phyloP scores from a whole-genome alignment of 2,797 vertebrate genomes.

The Acanthurus tractus region DNA sequence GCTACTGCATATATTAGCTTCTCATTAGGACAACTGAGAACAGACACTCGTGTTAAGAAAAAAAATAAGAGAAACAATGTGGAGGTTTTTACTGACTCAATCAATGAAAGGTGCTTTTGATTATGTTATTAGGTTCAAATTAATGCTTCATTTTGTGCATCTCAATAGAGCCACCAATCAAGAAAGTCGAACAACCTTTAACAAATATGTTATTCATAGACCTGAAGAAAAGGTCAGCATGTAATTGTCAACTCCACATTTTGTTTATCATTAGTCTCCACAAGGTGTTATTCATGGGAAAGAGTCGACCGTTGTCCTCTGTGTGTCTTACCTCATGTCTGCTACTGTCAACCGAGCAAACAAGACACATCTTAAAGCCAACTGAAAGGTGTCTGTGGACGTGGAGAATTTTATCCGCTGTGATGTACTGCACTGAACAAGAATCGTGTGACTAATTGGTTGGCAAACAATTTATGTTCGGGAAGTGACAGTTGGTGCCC shows the following conservation, averaged over 20 bases:
- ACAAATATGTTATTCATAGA: neutral
- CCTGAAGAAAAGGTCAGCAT: neutral
- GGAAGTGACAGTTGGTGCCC: constrained; percentile 47
- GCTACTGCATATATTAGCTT: too few relatives aligned
- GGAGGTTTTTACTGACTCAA: neutral
- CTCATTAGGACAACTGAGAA: too few relatives aligned
- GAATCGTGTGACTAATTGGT: constrained; percentile 44
- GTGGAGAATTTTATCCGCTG: constrained; percentile 21
- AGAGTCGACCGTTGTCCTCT: neutral
- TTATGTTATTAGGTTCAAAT: neutral
- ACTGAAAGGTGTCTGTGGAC: constrained; percentile 4
- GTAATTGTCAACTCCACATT: neutral
- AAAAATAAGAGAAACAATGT: too few relatives aligned
- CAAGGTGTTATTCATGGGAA: constrained; percentile 2
- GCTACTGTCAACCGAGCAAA: constrained; percentile 27
- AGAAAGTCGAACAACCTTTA: constrained; percentile 11
- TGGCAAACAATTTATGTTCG: constrained; percentile 38
- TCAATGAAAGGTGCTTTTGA: neutral
- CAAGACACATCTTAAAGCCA: constrained; percentile 9
- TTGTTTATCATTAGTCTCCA: constrained; percentile 2
- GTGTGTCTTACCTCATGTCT: neutral
- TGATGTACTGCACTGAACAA: constrained; percentile 15
- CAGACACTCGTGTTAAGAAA: too few relatives aligned
- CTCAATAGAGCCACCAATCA: neutral
- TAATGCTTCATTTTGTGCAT: neutral